These are phyloP conservation scores for Diglossa cyanea DNA, from an alignment of 2,797 vertebrate genomes.

Conservation along the genomic window DNA sequence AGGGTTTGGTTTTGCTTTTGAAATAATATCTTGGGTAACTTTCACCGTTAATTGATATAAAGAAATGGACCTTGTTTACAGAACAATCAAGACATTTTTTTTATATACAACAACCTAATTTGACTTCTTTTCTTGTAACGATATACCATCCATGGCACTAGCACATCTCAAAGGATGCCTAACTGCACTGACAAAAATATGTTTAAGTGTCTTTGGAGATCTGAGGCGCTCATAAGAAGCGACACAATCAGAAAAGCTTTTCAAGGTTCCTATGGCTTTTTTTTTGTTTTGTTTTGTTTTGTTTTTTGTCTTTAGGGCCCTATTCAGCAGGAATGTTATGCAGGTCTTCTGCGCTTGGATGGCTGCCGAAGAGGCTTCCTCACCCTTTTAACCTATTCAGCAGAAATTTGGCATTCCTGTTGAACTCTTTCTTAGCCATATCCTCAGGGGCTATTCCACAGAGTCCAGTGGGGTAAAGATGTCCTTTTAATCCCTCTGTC, in stretches of 20 bases:
- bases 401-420: conserved; percentile 77
- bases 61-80: not conserved
- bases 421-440: conserved; percentile 75
- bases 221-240: conserved; percentile 39
- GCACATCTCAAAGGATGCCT: conserved; percentile 50
- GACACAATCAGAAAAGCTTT: conserved; percentile 49
- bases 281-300: conserved; percentile 73
- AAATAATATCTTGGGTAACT: not conserved
- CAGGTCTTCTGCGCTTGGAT: conserved; percentile 74
- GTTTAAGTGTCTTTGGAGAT: conserved; percentile 41
- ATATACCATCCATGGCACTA: not conserved
- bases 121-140: conserved; percentile 13
- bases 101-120: not conserved
- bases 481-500: conserved; percentile 70
- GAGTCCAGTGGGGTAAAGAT: conserved; percentile 73
- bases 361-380: conserved; percentile 76
- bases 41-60: not conserved
- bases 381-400: conserved; percentile 76
- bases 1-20: conserved; percentile 11
- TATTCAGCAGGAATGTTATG: conserved; percentile 74
- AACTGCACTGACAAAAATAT: conserved; percentile 27
- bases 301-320: conserved; percentile 74
- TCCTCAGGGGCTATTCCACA: conserved; percentile 75
- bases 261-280: conserved; percentile 71
- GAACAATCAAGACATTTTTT: not conserved